These are phyloP conservation scores for Athalia rosae DNA, from an alignment of 2,888 invertebrate species.

Conservation along the genomic window DNA sequence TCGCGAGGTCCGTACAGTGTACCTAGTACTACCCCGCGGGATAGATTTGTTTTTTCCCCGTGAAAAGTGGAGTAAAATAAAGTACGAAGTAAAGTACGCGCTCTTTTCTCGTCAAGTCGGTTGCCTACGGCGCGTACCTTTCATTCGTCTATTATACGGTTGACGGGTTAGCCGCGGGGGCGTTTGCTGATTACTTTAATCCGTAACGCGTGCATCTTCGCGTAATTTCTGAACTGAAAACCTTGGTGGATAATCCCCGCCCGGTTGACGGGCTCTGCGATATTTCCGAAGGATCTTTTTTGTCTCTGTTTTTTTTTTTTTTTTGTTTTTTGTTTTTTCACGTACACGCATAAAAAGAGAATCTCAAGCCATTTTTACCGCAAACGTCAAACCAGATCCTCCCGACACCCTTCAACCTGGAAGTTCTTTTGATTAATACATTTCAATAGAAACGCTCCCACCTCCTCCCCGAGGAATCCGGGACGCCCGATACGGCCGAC, in stretches of 20 bases:
- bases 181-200: conserved; percentile 19
- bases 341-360: conserved; percentile 9
- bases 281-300: conserved; percentile 3
- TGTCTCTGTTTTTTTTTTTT: background rate
- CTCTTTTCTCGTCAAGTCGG: no score
- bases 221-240: background rate
- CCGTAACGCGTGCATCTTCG: background rate
- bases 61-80: no score
- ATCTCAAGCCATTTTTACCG: background rate
- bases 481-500: conserved; percentile 18
- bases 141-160: conserved; percentile 10
- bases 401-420: background rate
- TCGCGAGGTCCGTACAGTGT: background rate
- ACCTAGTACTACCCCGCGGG: no score
- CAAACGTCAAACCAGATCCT: conserved; percentile 15
- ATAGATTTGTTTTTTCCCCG: no score
- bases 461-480: background rate
- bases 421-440: conserved; percentile 29
- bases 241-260: background rate
- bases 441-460: background rate
- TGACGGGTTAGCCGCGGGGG: background rate
- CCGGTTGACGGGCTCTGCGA: background rate
- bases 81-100: no score
- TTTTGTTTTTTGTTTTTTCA: conserved; percentile 1
- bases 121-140: background rate